These are phyloP conservation scores for Pandemis cinnamomeana DNA, from an alignment of 2,888 invertebrate species.

Conservation along the genomic window DNA sequence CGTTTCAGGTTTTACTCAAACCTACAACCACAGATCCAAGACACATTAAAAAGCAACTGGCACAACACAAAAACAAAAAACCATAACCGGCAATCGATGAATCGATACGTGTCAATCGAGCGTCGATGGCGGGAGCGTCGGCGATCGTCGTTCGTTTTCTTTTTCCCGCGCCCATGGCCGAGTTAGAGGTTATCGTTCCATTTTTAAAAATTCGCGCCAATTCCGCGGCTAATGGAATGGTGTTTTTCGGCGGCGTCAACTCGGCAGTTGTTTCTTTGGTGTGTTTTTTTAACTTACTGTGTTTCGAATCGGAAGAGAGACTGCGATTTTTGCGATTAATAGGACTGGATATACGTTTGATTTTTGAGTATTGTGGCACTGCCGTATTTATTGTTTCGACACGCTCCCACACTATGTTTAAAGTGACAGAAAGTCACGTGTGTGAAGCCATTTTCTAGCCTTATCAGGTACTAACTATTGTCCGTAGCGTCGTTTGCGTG, in stretches of 20 bases:
- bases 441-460: too few relatives aligned
- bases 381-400: too few relatives aligned
- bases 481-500: too few relatives aligned
- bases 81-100: conserved; percentile 45
- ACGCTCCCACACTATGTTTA: too few relatives aligned
- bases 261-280: conserved; percentile 25
- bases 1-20: neutral
- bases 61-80: conserved; percentile 46
- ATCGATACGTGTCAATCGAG: conserved; percentile 56
- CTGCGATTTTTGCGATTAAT: neutral
- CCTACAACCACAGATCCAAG: neutral
- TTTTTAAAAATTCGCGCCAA: conserved; percentile 73
- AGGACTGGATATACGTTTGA: neutral
- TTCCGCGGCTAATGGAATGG: conserved; percentile 58
- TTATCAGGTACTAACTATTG: too few relatives aligned
- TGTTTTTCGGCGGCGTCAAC: conserved; percentile 36
- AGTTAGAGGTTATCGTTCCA: conserved; percentile 81
- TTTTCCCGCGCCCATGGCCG: conserved; percentile 81
- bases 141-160: conserved; percentile 61
- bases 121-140: conserved; percentile 47
- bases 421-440: too few relatives aligned
- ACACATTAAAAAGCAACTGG: conserved; percentile 8
- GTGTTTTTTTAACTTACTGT: conserved; percentile 3
- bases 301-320: neutral
- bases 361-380: too few relatives aligned